These are phyloP conservation scores for Marasmarcha lunaedactyla DNA, from an alignment of 2,888 invertebrate genomes.

Conservation along the genomic window DNA sequence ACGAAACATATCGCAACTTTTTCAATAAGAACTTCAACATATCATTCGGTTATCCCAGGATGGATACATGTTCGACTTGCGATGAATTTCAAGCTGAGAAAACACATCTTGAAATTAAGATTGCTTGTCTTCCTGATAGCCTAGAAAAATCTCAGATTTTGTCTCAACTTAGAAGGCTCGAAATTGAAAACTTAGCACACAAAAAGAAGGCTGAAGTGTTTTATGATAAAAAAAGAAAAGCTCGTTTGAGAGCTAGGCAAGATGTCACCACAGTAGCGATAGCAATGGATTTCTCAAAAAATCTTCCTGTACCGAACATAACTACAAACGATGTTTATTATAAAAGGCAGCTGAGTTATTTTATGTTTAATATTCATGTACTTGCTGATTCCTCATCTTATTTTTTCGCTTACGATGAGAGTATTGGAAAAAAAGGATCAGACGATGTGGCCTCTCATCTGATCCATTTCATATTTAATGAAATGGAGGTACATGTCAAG, in stretches of 20 bases:
- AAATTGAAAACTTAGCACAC: background rate
- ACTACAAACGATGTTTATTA: constrained; percentile 16
- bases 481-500: constrained; percentile 10
- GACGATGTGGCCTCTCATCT: constrained; percentile 18
- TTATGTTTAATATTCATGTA: constrained; percentile 19
- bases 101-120: no score
- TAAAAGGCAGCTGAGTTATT: constrained; percentile 18
- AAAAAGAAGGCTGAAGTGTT: background rate
- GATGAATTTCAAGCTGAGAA: background rate
- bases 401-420: constrained; percentile 17
- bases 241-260: background rate
- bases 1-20: background rate
- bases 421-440: constrained; percentile 2
- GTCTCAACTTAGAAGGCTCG: background rate
- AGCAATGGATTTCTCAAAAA: constrained; percentile 15
- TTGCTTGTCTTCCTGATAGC: no score
- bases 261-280: constrained; percentile 5
- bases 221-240: background rate
- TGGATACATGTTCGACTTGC: no score
- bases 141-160: no score
- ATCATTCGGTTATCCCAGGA: background rate
- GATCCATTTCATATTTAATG: constrained; percentile 13
- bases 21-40: background rate
- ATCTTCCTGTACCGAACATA: constrained; percentile 14
- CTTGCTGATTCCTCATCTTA: constrained; percentile 12